Evolutionary conservation across 1,140 invertebrate species (phyloP).

Genomic region (Lepidurus packardi): DNA sequence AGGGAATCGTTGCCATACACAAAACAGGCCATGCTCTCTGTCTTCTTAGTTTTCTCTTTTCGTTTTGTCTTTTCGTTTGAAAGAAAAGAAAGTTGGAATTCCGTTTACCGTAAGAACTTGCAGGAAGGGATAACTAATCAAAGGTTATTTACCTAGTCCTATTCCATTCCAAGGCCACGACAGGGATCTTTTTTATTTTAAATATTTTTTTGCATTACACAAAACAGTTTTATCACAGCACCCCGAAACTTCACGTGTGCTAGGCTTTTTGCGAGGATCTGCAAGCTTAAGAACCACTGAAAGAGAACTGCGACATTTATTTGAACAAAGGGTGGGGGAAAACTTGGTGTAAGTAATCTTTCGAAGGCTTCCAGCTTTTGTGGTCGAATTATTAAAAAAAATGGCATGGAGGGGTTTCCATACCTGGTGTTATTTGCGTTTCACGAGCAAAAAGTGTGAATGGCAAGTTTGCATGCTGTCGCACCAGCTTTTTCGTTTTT

Average conservation of each 20-base stretch:
- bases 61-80: not conserved
- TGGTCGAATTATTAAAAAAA: not conserved
- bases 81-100: not conserved
- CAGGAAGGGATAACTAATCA: not conserved
- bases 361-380: conserved; percentile 14
- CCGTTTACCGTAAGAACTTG: not conserved
- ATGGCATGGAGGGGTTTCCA: not conserved
- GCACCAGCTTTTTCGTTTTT: not conserved
- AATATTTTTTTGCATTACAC: not conserved
- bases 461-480: conserved; percentile 18
- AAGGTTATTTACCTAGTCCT: not conserved
- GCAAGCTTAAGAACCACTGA: not conserved
- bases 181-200: not conserved
- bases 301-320: not conserved
- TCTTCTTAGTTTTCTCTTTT: not conserved
- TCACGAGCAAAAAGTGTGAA: conserved; percentile 5
- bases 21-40: not conserved
- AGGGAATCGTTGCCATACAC: not conserved
- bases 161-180: conserved; percentile 14
- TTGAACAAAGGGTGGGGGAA: not conserved
- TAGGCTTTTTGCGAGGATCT: conserved; percentile 8
- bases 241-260: not conserved
- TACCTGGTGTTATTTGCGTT: not conserved
- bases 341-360: not conserved
- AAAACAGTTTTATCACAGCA: not conserved